Evolutionary conservation across 2,888 invertebrate species (phyloP).

Genomic region (Pterostichus madidus): DNA sequence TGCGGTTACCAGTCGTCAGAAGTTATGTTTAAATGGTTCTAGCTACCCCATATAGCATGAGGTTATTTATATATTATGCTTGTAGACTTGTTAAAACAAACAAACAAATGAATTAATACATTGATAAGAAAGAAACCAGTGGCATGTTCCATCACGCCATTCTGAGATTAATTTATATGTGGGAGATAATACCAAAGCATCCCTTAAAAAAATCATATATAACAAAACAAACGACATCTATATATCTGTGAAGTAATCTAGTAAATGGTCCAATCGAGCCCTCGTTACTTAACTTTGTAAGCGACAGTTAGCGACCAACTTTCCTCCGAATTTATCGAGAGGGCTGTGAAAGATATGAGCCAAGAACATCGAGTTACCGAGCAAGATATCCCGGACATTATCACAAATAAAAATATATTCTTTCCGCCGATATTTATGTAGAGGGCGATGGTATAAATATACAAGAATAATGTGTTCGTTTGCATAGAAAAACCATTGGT

Average conservation of each 20-base stretch:
- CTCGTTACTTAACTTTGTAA: slow-evolving; percentile 8
- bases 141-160: background rate
- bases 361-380: slow-evolving; percentile 22
- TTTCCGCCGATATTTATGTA: slow-evolving; percentile 18
- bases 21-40: no score
- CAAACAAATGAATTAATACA: background rate
- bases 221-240: slow-evolving; percentile 12
- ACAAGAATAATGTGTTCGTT: slow-evolving; percentile 25
- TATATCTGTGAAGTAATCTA: slow-evolving; percentile 24
- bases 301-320: background rate
- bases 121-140: background rate
- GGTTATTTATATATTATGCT: no score
- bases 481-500: slow-evolving; percentile 21
- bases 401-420: slow-evolving; percentile 40
- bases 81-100: no score
- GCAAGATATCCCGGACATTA: slow-evolving; percentile 1
- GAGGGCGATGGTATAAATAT: slow-evolving; percentile 17
- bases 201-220: background rate
- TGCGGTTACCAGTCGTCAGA: no score
- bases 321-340: slow-evolving; percentile 13
- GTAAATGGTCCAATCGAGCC: slow-evolving; percentile 19
- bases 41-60: no score
- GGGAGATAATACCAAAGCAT: background rate
- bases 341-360: slow-evolving; percentile 17
- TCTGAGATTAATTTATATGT: no score